These are phyloP conservation scores for Calliopum simillimum DNA, from an alignment of 2,888 invertebrate genomes.

Conservation along the genomic window DNA sequence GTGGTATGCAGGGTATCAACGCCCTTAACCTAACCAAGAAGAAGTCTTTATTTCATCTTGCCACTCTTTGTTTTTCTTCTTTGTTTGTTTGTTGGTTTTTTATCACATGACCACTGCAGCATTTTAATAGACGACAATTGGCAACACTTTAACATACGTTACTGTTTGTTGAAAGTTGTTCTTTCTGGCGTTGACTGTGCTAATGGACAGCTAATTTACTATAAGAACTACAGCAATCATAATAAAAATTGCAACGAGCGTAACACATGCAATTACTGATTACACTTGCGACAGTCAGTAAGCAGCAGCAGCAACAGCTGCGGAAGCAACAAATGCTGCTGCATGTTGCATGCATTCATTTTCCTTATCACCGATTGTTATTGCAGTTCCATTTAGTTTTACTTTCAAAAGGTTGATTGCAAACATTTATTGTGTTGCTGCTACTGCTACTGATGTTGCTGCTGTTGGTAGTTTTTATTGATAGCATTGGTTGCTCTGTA, in stretches of 20 bases:
- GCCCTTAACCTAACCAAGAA: too few species aligned
- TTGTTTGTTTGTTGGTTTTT: too few species aligned
- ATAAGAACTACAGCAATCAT: not conserved
- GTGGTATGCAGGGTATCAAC: too few species aligned
- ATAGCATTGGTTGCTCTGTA: slow-evolving; percentile 25
- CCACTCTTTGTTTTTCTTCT: too few species aligned
- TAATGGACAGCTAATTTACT: not conserved
- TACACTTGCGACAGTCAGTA: slow-evolving; percentile 45
- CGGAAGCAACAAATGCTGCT: slow-evolving; percentile 4
- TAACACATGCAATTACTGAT: slow-evolving; percentile 31
- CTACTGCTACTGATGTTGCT: slow-evolving; percentile 14
- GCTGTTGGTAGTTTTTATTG: slow-evolving; percentile 25
- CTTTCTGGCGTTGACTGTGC: not conserved
- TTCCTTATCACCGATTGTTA: slow-evolving; percentile 10
- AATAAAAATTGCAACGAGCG: not conserved
- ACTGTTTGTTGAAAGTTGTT: too few species aligned
- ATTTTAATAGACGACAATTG: slow-evolving; percentile 64
- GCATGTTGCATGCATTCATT: slow-evolving; percentile 21
- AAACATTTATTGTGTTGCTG: slow-evolving; percentile 39
- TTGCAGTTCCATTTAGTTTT: slow-evolving; percentile 27
- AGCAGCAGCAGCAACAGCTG: slow-evolving; percentile 14
- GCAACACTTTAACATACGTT: slow-evolving; percentile 58
- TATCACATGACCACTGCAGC: slow-evolving; percentile 42
- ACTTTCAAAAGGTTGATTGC: slow-evolving; percentile 43
- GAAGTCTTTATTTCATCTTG: too few species aligned